Percentiles rank a stretch among this genome's conserved stretches.
These are phyloP conservation scores for Parasteatoda lunata DNA, from an alignment of 2,888 invertebrate species.

Conservation along the genomic window DNA sequence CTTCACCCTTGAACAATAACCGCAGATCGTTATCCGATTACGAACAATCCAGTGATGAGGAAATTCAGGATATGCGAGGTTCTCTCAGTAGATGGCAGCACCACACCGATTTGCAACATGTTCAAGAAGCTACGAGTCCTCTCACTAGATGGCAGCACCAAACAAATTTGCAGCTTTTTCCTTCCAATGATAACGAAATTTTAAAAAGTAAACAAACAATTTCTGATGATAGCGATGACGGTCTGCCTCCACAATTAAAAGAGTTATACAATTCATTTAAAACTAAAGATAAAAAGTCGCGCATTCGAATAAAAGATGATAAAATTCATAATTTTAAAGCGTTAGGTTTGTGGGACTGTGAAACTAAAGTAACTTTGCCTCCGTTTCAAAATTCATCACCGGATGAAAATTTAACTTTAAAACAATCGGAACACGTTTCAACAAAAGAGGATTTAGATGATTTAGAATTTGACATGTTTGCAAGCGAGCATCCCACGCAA, in stretches of 20 bases:
- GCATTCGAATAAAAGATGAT: conserved; percentile 55
- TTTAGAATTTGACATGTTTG: conserved; percentile 63
- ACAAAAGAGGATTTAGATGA: conserved; percentile 57
- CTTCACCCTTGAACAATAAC: conserved; percentile 39
- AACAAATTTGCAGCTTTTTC: neutral
- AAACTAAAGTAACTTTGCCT: conserved; percentile 63
- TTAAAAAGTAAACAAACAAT: conserved; percentile 24
- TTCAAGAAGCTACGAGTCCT: conserved; percentile 56
- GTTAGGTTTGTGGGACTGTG: conserved; percentile 62
- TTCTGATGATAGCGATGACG: conserved; percentile 43
- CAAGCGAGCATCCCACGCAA: conserved; percentile 1
- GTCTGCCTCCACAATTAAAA: conserved; percentile 48
- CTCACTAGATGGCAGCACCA: conserved; percentile 67
- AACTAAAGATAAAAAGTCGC: conserved; percentile 51
- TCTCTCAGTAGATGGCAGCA: conserved; percentile 67
- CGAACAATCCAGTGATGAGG: conserved; percentile 54
- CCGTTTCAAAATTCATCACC: conserved; percentile 20
- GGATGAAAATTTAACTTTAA: neutral
- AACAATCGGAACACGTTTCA: conserved; percentile 1
- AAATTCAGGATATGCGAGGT: conserved; percentile 25
- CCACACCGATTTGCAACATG: conserved; percentile 54
- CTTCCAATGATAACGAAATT: neutral
- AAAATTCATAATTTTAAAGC: conserved; percentile 59
- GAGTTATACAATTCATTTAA: conserved; percentile 61
- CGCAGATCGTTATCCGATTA: conserved; percentile 6